phyloP scores from a whole-genome alignment of 1,140 invertebrate species.

The Metaphire vulgaris region DNA sequence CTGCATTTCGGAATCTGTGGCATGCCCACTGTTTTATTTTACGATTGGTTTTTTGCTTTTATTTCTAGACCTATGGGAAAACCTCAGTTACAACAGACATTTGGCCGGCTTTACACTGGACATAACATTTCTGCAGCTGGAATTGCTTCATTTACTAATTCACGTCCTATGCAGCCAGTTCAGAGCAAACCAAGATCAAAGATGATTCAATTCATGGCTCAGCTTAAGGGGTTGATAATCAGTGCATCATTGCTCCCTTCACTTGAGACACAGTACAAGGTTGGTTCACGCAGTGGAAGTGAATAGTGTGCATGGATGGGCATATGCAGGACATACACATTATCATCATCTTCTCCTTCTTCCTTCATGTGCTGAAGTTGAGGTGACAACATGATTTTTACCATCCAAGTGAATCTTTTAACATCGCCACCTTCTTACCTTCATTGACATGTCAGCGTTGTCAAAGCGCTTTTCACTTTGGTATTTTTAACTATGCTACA shows the following conservation, averaged over 20 bases:
- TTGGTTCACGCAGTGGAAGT: conserved; percentile 34
- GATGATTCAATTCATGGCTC: conserved; percentile 52
- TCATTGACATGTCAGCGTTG: too few relatives aligned
- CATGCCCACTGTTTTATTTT: too few relatives aligned
- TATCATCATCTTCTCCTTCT: too few relatives aligned
- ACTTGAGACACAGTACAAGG: conserved; percentile 80
- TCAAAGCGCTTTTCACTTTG: too few relatives aligned
- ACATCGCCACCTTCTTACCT: too few relatives aligned
- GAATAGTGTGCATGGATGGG: not conserved
- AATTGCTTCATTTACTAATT: not conserved
- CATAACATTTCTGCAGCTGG: not conserved
- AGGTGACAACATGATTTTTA: too few relatives aligned
- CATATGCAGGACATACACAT: conserved; percentile 25
- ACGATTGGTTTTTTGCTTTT: not conserved
- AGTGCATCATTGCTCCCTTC: conserved; percentile 89
- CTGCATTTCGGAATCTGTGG: too few relatives aligned
- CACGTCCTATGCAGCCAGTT: not conserved
- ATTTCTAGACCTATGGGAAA: not conserved
- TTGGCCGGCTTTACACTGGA: not conserved
- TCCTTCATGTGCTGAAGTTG: too few relatives aligned
- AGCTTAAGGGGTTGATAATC: conserved; percentile 70
- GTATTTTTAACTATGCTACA: too few relatives aligned
- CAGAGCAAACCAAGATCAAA: conserved; percentile 34
- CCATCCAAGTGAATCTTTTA: too few relatives aligned
- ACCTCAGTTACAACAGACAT: not conserved